These are phyloP conservation scores for Desmodus rotundus DNA, from an alignment of 2,113 vertebrate species.

Conservation along the genomic window DNA sequence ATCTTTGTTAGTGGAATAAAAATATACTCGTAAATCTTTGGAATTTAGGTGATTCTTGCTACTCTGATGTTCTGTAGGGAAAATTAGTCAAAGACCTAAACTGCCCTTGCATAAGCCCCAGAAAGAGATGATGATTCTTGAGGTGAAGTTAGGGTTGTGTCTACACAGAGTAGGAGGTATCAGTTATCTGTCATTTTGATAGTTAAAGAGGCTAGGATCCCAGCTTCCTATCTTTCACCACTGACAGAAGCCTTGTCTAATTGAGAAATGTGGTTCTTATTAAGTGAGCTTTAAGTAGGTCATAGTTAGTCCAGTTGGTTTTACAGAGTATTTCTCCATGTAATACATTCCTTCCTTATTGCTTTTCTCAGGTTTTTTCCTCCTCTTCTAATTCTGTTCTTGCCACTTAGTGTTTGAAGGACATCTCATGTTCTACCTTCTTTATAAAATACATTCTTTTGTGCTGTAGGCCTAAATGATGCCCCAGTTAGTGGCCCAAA, in stretches of 20 bases:
- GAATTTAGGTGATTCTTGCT: slow-evolving; percentile 19
- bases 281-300: slow-evolving; percentile 19
- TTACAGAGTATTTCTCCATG: background rate
- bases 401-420: slow-evolving; percentile 19
- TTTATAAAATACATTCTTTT: background rate
- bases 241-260: background rate
- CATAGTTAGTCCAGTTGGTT: background rate
- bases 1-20: background rate
- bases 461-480: background rate
- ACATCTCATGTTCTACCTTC: background rate
- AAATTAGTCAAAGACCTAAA: background rate
- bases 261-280: slow-evolving; percentile 20
- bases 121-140: background rate
- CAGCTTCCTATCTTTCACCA: background rate
- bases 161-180: background rate
- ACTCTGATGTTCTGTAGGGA: background rate
- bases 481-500: background rate
- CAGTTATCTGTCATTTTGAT: slow-evolving; percentile 33
- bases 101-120: background rate
- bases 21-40: background rate
- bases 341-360: background rate
- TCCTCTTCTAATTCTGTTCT: background rate
- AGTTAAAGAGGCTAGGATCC: background rate
- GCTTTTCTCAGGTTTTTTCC: background rate
- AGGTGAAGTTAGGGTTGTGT: background rate